phyloP scores from a whole-genome alignment of 2,113 vertebrate genomes.

The Paedocypris sp. region DNA sequence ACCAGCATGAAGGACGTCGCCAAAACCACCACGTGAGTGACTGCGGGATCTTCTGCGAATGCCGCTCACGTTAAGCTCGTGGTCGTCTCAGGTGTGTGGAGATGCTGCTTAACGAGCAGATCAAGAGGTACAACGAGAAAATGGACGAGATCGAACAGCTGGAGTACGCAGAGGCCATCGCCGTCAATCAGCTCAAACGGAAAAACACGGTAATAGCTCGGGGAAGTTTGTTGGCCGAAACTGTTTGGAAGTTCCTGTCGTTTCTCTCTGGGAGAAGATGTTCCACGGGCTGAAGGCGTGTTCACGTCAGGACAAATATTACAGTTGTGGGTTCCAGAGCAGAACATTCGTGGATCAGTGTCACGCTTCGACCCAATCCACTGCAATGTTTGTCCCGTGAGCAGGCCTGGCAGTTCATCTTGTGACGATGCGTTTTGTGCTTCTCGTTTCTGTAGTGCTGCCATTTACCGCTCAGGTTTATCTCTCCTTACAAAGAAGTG shows the following conservation, averaged over 20 bases:
- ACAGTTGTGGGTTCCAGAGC: too few relatives aligned
- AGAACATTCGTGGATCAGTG: too few relatives aligned
- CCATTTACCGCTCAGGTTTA: conserved; percentile 89
- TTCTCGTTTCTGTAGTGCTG: conserved; percentile 73
- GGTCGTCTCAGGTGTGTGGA: conserved; percentile 74
- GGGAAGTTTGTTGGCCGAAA: too few relatives aligned
- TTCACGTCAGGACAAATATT: too few relatives aligned
- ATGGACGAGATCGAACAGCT: conserved; percentile 92
- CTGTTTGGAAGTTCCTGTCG: too few relatives aligned
- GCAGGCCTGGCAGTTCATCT: too few relatives aligned
- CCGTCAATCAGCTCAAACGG: conserved; percentile 76
- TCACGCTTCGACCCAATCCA: too few relatives aligned
- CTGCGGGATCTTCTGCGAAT: too few relatives aligned
- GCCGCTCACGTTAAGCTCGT: too few relatives aligned
- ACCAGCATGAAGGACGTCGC: conserved; percentile 95
- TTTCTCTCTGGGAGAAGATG: too few relatives aligned
- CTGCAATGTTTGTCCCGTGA: too few relatives aligned
- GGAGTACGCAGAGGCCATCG: conserved; percentile 80
- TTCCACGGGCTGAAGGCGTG: too few relatives aligned
- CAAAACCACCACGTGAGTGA: conserved; percentile 90
- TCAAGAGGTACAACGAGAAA: conserved; percentile 83
- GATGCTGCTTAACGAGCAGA: conserved; percentile 91
- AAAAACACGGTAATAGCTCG: conserved; percentile 78
- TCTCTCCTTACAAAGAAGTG: conserved; percentile 84
- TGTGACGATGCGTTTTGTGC: conserved; percentile 29